Base-by-base conservation (phyloP, 2,797 vertebrate species). In the Staurois parvus region DNA sequence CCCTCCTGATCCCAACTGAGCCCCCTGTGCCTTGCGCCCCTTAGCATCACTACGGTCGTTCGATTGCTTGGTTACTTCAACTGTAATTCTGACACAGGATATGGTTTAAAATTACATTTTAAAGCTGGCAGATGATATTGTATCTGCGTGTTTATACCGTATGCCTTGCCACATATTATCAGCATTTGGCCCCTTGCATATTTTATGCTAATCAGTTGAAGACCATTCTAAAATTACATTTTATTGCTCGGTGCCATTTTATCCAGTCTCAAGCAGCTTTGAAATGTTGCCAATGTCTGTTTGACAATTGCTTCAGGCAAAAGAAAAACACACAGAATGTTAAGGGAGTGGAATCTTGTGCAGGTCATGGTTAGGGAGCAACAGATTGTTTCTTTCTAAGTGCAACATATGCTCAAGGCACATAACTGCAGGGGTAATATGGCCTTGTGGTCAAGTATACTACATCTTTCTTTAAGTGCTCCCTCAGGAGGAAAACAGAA, bases 291-390 rank as follows among this genome's bases (percentile, higher is more conserved):
- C 56, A 77, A 10, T 28, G 56, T 77, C 56, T 77, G 32, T 62
- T 12, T 37, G 30, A 77, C n/a, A 56, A 59, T 52, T 77, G 75
- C 75, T 77, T 28, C 75, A 77, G 75, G 75, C 75, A 77, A 77
- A 40, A 62, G 29, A n/a, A 64, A 37, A 30, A 13, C 26, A 34
- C 64, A 40, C 52, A 40, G 32, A 77, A 64, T 77, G 56, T 62
- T 77, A 64, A 77, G 32, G 32, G 4, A 77, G 30, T 34, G 21
- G 3, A 30, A 37, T 37, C 12, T 64, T 77, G 30, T 40, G 30
- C 12, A 64, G 75, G 75, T 40, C 75, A 40, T 40, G 75, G 24
- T 64, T 77, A 37, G 11, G 24, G 37, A 26, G 56, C 56, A 77
- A 64, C 75, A 64, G 75, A 64, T 64, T 77, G 56, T 37, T 32